Evolutionary conservation across 2,797 vertebrate genomes (phyloP), one percentile per base, ranked within the genome.

Genomic region (Microctenopoma lineatum): DNA sequence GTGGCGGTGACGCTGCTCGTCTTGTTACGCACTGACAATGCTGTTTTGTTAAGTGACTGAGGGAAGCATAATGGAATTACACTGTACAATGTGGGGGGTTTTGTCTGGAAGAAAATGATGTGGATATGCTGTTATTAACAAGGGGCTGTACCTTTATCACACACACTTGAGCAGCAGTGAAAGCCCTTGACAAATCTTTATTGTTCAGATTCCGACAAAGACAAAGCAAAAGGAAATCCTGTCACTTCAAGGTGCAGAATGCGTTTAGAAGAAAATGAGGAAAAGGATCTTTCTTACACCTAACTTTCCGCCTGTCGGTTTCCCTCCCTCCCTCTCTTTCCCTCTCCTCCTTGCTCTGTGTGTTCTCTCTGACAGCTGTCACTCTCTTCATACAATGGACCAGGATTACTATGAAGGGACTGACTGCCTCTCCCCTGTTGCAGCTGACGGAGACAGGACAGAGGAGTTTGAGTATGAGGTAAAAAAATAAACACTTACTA

Each of bases 381-480:
- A 97, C 87, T 98, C 98, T 84, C 96, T 98, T 77, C 97, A 97
- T 74, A 96, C 95, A 7, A 92, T 95, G 95, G 96, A 96, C 63
- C 96, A 95, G 84, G 97, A 98, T 75, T 98, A 96, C 92, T 98
- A 95, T 69, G 97, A 97, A 73, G 96, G 95, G 83, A 95, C 94
- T 1, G 96, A 96, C 87, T 98, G 95, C 87, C 94, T 98, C 77
- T 95, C 97, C 85, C 95, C 93, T 74, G 84, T 96, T 87, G 95
- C 94, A 45, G 94, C 91, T 51, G 96, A 97, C 58, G 96, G 89
- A 70, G 96, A 98, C 72, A 95, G 96, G 94, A 89, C 93, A 12
- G 97, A 98, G 53, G 97, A 99, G 84, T 97, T 98, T 68, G 97
- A 99, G 79, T 99, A 97, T 14, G 97, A 99, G 96, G 98, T 98